A percentile compares a stretch with the other conserved stretches of the same genome.
Conservation (phyloP, 1,140 invertebrate genomes). For the Drosophila navojoa region DNA sequence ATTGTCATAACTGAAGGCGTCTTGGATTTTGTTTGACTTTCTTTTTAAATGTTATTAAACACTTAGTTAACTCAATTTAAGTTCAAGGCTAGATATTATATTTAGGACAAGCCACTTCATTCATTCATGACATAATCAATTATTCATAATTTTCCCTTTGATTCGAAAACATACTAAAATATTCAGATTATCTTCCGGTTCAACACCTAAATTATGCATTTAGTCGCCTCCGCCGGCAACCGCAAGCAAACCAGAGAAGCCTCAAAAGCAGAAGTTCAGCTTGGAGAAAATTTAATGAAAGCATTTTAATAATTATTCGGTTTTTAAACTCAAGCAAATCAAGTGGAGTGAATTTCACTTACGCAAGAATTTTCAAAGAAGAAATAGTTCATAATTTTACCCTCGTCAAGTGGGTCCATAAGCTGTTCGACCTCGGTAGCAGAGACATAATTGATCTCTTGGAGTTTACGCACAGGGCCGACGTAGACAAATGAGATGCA, state of each 20-base stretch:
- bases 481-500: slow-evolving; percentile 16
- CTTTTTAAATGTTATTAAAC: no score
- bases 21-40: no score
- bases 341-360: neutral
- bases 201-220: neutral
- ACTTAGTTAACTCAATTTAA: no score
- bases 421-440: slow-evolving; percentile 3
- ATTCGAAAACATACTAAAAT: neutral
- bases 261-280: neutral
- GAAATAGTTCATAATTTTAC: slow-evolving; percentile 9
- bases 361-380: neutral
- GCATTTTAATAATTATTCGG: neutral
- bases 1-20: no score
- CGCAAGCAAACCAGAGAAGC: neutral
- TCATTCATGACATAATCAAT: no score
- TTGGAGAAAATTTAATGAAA: no score
- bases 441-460: slow-evolving; percentile 29
- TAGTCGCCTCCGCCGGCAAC: neutral
- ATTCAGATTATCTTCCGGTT: neutral
- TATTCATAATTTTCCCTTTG: neutral
- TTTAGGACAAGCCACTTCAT: no score
- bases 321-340: neutral
- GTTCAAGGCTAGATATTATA: no score
- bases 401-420: slow-evolving; percentile 32
- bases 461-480: neutral